phyloP scores from a whole-genome alignment of 2,113 vertebrate species.

The Mola mola region DNA sequence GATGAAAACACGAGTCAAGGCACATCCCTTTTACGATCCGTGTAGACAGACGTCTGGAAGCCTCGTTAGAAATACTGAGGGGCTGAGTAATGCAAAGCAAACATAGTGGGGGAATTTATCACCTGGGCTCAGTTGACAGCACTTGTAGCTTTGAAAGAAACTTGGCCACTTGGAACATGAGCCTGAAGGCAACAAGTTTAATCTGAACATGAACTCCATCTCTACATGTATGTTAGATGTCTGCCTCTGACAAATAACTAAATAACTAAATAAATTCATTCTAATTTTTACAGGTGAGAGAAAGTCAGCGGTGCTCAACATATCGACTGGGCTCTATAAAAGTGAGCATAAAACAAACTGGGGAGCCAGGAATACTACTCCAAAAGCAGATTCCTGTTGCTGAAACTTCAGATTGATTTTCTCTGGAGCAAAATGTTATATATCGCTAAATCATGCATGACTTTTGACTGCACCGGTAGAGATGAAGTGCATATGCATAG shows the following conservation, averaged over 20 bases:
- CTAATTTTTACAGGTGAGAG: conserved; percentile 9
- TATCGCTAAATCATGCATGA: background rate
- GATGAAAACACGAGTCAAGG: conserved; percentile 42
- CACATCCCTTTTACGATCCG: conserved; percentile 42
- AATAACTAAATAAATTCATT: background rate
- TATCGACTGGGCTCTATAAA: conserved; percentile 24
- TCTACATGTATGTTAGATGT: conserved; percentile 17
- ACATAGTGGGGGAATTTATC: conserved; percentile 29
- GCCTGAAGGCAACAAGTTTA: conserved; percentile 15
- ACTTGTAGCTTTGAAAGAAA: conserved; percentile 27
- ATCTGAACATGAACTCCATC: conserved; percentile 4
- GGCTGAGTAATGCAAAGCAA: conserved; percentile 60
- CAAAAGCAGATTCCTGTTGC: no score
- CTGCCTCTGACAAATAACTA: conserved; percentile 5
- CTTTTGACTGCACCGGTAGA: background rate
- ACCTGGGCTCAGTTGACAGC: conserved; percentile 32
- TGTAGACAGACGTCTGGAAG: conserved; percentile 54
- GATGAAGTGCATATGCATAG: no score
- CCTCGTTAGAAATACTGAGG: conserved; percentile 47
- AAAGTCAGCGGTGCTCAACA: conserved; percentile 11
- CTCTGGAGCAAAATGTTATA: conserved; percentile 9
- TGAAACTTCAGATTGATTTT: no score
- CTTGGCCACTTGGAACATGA: conserved; percentile 8
- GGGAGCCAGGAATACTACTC: no score
- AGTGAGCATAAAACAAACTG: conserved; percentile 26